Evolutionary conservation across 1,140 invertebrate genomes (phyloP).

Genomic region (Lithobius niger): DNA sequence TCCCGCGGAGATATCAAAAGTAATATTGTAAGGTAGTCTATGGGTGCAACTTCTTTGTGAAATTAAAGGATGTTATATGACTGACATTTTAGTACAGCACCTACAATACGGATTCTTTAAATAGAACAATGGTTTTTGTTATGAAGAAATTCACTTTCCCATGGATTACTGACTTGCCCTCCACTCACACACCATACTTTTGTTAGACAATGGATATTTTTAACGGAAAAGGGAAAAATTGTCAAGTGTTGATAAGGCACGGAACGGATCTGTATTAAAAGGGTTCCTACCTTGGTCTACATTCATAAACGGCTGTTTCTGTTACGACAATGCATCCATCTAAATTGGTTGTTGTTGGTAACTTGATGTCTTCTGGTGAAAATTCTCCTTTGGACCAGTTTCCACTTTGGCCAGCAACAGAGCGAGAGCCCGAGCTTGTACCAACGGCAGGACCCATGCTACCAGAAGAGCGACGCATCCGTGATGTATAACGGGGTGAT

Average conservation of each 20-base stretch:
- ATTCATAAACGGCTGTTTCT: slow-evolving; percentile 49
- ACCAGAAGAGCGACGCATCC: slow-evolving; percentile 10
- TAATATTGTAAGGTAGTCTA: too few relatives aligned
- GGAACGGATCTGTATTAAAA: not conserved
- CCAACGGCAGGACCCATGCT: slow-evolving; percentile 14
- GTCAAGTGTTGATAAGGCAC: not conserved
- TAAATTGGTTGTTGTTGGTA: slow-evolving; percentile 18
- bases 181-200: too few relatives aligned
- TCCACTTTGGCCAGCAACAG: not conserved
- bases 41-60: too few relatives aligned
- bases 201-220: not conserved
- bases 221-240: not conserved
- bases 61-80: too few relatives aligned
- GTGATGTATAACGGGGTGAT: not conserved
- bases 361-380: slow-evolving; percentile 1
- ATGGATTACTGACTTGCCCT: too few relatives aligned
- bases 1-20: too few relatives aligned
- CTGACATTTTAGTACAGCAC: too few relatives aligned
- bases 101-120: not conserved
- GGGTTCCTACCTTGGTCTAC: slow-evolving; percentile 48
- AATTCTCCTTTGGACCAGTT: not conserved
- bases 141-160: not conserved
- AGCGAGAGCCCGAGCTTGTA: not conserved
- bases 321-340: slow-evolving; percentile 55
- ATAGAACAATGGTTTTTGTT: not conserved